Evolutionary conservation across 2,888 invertebrate genomes (phyloP).

Genomic region (Heteromyza rotundicornis): DNA sequence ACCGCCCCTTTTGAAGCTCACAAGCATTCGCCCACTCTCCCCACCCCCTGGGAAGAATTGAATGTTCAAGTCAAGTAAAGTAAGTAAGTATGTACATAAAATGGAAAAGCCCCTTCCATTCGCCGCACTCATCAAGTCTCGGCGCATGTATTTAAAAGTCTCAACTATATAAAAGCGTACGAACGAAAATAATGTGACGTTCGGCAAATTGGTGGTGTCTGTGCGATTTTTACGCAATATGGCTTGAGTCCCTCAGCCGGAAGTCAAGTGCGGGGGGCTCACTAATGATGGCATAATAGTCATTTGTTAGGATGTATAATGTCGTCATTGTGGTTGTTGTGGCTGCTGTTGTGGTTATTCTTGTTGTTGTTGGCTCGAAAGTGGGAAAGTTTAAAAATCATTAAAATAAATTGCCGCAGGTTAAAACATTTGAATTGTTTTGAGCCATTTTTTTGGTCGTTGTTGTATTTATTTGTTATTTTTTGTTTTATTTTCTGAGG

Average conservation of each 20-base stretch:
- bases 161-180: too few species aligned
- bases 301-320: slow-evolving; percentile 23
- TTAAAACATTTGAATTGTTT: slow-evolving; percentile 24
- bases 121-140: slow-evolving; percentile 3
- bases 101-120: background rate
- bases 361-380: slow-evolving; percentile 14
- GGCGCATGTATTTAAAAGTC: too few species aligned
- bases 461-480: background rate
- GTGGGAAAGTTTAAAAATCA: slow-evolving; percentile 34
- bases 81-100: background rate
- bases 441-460: background rate
- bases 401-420: slow-evolving; percentile 34
- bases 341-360: slow-evolving; percentile 8
- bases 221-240: slow-evolving; percentile 37
- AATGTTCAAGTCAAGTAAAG: background rate
- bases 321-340: slow-evolving; percentile 9
- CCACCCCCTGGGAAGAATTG: background rate
- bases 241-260: slow-evolving; percentile 42
- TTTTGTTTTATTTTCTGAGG: background rate
- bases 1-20: slow-evolving; percentile 23
- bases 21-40: background rate
- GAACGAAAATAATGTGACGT: too few species aligned
- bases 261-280: slow-evolving; percentile 48
- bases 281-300: slow-evolving; percentile 33
- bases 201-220: slow-evolving; percentile 31